Base-by-base conservation (phyloP, 2,888 invertebrate species). In the Drosophila crucigera region DNA sequence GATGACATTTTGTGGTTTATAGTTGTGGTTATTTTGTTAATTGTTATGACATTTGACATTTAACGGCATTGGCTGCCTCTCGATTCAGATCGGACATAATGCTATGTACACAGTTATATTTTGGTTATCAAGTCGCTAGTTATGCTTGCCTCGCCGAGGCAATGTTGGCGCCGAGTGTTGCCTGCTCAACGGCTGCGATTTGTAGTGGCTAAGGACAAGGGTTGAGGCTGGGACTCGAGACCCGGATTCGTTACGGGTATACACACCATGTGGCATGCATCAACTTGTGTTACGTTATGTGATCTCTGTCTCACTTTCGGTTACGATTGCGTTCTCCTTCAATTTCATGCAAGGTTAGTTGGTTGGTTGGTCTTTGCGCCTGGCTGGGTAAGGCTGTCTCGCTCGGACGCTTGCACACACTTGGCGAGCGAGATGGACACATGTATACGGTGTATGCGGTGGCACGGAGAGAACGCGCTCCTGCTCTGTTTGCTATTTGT, bases 401-500 rank as follows among this genome's bases (percentile, higher is more conserved):
- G 68, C 30, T 56, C 30, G 9, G 28, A n/a, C 35, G 25, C 16
- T 47, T 14, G 19, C 70, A n/a, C n/a, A 14, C 5, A 28, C 59
- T 74, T 62, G 76, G 65, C 73, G 56, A 76, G 74, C 84, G 73
- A 63, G 69, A 76, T 56, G 63, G 61, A 56, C 55, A 43, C 11
- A 64, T 61, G 67, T 59, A 9, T 41, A 53, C 53, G 22, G 22
- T 28, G 22, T 49, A 25, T 30, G 50, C 55, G 50, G 49, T 68
- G 68, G 70, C 63, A 43, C 28, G 62, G 59, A 39, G 68, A 28
- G 66, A 79, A 55, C 65, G 60, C 76, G 52, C 68, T 50, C 69
- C 67, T 49, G 58, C 69, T 55, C 66, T 35, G 37, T 69, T 25
- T 49, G 47, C 31, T 39, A 5, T 41, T 41, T 31, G 6, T 73